Percentiles rank a stretch among this genome's conserved stretches.
Conservation (phyloP, 2,888 invertebrate genomes). For the Chalcosyrphus nemorum region DNA sequence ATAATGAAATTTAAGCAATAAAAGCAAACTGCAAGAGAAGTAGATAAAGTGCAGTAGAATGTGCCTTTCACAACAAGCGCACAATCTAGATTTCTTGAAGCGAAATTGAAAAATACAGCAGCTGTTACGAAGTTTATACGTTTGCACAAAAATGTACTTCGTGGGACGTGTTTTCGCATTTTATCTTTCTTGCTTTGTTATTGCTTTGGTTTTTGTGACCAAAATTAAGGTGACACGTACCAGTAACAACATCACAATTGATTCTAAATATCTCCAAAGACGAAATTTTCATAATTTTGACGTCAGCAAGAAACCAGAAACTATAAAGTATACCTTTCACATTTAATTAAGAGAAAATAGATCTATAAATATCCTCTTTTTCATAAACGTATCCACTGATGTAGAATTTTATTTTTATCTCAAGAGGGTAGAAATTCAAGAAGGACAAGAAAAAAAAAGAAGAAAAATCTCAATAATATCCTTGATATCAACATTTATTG, state of each 20-base stretch:
- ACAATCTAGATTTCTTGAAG: neutral
- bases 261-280: neutral
- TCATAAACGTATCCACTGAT: neutral
- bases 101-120: neutral
- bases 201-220: neutral
- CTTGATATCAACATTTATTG: slow-evolving; percentile 69
- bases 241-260: neutral
- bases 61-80: neutral
- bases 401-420: slow-evolving; percentile 7
- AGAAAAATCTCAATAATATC: slow-evolving; percentile 63
- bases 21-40: no score
- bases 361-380: slow-evolving; percentile 11
- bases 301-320: neutral
- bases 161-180: neutral
- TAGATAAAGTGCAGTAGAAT: neutral
- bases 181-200: neutral
- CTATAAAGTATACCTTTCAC: neutral
- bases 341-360: slow-evolving; percentile 50
- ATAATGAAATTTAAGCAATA: neutral
- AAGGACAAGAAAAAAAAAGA: slow-evolving; percentile 22
- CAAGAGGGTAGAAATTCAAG: neutral
- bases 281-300: neutral
- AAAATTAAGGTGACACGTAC: no score
- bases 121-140: neutral
- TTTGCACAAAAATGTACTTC: neutral